Percentiles rank a stretch among this genome's conserved stretches.
These are phyloP conservation scores for Callionymus lyra DNA, from an alignment of 2,113 vertebrate species.

Conservation along the genomic window DNA sequence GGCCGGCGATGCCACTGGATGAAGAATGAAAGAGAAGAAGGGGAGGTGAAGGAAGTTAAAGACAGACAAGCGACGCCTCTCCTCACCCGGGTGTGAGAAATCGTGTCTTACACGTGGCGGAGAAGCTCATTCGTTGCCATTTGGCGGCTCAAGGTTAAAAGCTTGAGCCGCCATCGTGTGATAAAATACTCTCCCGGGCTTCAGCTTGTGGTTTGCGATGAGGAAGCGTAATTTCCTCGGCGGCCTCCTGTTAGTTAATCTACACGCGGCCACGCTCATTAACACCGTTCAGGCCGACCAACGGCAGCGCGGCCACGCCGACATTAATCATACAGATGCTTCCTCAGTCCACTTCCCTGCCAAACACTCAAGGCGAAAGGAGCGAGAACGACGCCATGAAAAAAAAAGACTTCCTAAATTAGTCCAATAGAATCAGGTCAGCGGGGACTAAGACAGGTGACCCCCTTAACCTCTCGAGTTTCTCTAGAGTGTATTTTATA, in stretches of 20 bases:
- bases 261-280: constrained; percentile 63
- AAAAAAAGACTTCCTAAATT: neutral
- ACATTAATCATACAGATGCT: constrained; percentile 62
- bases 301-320: constrained; percentile 51
- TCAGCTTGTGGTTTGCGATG: constrained; percentile 35
- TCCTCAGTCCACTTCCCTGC: constrained; percentile 4
- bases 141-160: constrained; percentile 68
- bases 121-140: constrained; percentile 54
- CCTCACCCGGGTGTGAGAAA: constrained; percentile 48
- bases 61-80: constrained; percentile 23
- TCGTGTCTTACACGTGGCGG: constrained; percentile 34
- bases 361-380: constrained; percentile 7
- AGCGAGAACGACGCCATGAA: neutral
- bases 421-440: constrained; percentile 3
- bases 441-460: too few relatives aligned
- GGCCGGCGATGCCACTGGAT: constrained; percentile 20
- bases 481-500: too few relatives aligned
- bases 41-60: constrained; percentile 19
- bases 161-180: constrained; percentile 47
- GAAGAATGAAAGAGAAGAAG: constrained; percentile 17
- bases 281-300: constrained; percentile 55
- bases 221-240: constrained; percentile 62
- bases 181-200: constrained; percentile 56
- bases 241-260: constrained; percentile 61
- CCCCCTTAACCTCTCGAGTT: too few relatives aligned